Percentiles rank a stretch among this genome's conserved stretches.
These are phyloP conservation scores for Rhyacophila evoluta DNA, from an alignment of 2,888 invertebrate species.

Conservation along the genomic window DNA sequence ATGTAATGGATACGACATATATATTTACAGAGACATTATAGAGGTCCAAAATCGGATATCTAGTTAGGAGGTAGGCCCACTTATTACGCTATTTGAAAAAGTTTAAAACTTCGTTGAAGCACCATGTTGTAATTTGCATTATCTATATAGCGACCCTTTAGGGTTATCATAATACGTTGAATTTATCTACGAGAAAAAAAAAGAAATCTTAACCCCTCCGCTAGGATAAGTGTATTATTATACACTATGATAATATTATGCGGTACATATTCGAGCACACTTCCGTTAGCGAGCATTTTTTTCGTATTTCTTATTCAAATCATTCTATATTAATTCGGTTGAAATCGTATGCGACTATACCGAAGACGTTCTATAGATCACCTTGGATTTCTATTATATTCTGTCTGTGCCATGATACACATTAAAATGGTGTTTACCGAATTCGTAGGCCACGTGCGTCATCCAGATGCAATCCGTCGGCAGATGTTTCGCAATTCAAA, in stretches of 20 bases:
- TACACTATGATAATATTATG: neutral
- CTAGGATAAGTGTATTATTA: neutral
- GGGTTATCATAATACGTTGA: neutral
- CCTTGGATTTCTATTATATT: neutral
- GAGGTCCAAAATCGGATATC: too few species aligned
- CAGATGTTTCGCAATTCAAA: slow-evolving; percentile 50
- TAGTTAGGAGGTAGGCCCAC: too few species aligned
- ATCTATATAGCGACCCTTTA: neutral
- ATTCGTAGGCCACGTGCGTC: slow-evolving; percentile 46
- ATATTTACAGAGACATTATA: too few species aligned
- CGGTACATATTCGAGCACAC: neutral
- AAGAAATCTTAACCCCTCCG: neutral
- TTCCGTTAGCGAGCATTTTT: neutral
- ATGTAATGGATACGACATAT: too few species aligned
- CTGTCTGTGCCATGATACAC: neutral
- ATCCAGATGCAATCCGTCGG: slow-evolving; percentile 35
- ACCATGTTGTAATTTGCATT: too few species aligned
- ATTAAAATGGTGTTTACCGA: neutral
- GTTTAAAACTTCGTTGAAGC: too few species aligned
- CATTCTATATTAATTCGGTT: neutral
- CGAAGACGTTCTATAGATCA: neutral
- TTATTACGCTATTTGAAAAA: too few species aligned
- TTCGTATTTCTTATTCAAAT: neutral
- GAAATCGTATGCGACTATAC: neutral
- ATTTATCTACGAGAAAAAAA: too few species aligned